phyloP scores from a whole-genome alignment of 53 echinoderm and acorn worm species.

The Zoroaster sp. region DNA sequence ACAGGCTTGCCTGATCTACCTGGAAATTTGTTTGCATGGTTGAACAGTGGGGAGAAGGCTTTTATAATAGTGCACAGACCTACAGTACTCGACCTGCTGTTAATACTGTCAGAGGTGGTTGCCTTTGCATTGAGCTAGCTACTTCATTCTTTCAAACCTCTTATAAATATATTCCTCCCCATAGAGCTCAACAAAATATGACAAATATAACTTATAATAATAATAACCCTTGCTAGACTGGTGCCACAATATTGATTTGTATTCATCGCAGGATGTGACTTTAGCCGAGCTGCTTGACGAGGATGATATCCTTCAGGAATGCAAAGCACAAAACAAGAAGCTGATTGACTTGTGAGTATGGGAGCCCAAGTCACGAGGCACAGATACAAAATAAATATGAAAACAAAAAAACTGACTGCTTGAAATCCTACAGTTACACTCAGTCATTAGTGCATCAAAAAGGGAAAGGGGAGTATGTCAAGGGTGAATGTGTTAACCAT shows the following conservation, averaged over 20 bases:
- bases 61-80: not conserved
- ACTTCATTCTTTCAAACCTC: no score
- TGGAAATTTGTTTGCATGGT: not conserved
- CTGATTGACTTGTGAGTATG: conserved; percentile 95
- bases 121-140: no score
- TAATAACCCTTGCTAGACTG: not conserved
- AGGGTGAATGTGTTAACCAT: no score
- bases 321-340: conserved; percentile 97
- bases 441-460: no score
- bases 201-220: no score
- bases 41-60: not conserved
- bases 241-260: not conserved
- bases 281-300: conserved; percentile 89
- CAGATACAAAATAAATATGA: not conserved
- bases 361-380: not conserved
- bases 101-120: not conserved
- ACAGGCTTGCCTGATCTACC: not conserved
- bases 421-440: not conserved
- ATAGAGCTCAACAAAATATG: no score
- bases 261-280: conserved; percentile 73
- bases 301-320: conserved; percentile 98
- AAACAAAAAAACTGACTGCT: not conserved
- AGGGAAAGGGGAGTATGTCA: no score
- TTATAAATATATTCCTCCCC: no score
- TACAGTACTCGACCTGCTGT: not conserved